Conservation (phyloP, 2,888 invertebrate species). For the Patella caerulea region DNA sequence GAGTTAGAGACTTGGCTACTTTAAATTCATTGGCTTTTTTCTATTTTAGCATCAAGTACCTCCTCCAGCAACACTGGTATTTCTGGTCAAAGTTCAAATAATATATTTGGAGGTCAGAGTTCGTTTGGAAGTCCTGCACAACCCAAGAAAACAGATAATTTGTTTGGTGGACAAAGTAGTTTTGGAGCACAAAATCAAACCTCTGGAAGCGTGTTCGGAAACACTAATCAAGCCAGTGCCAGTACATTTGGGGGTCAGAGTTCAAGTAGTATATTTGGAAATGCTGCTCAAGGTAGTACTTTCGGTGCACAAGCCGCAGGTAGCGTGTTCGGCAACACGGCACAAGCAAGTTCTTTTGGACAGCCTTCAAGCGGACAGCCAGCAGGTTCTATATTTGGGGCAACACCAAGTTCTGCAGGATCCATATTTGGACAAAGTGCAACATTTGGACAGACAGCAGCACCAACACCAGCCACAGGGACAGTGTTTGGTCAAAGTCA, state of each 20-base stretch:
- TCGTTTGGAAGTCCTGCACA: background rate
- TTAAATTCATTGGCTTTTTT: no score
- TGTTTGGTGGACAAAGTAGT: background rate
- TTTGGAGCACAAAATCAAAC: background rate
- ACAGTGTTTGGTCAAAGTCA: constrained; percentile 19
- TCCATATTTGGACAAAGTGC: constrained; percentile 7
- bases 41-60: no score
- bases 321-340: constrained; percentile 28
- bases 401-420: constrained; percentile 11
- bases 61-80: background rate
- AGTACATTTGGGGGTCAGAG: background rate
- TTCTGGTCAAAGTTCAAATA: background rate
- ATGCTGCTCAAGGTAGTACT: background rate
- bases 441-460: constrained; percentile 18
- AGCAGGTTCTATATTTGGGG: constrained; percentile 15
- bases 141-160: background rate
- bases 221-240: no score
- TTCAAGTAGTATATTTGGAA: background rate
- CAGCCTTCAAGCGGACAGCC: constrained; percentile 1
- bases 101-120: background rate
- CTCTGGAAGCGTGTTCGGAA: background rate
- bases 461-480: background rate
- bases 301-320: background rate
- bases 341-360: background rate
- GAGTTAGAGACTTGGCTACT: no score